phyloP scores from a whole-genome alignment of 2,113 vertebrate genomes.

The Isichthys henryi region DNA sequence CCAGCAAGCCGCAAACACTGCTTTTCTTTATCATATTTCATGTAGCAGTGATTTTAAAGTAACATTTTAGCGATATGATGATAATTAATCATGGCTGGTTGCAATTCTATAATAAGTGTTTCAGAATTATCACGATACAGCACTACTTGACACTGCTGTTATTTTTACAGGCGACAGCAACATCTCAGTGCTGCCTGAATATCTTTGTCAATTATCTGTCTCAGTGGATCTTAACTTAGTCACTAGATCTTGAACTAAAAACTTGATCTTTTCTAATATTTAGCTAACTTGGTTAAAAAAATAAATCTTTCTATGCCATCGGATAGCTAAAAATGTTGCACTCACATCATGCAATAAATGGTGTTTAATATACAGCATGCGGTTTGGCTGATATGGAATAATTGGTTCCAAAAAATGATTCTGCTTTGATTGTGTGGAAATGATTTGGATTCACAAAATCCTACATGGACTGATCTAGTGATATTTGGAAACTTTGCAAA shows the following conservation, averaged over 20 bases:
- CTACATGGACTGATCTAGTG: background rate
- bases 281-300: background rate
- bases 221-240: background rate
- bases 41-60: background rate
- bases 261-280: background rate
- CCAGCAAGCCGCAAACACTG: background rate
- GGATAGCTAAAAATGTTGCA: background rate
- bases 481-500: background rate
- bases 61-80: background rate
- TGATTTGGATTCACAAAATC: background rate
- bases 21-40: background rate
- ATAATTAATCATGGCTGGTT: background rate
- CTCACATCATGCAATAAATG: background rate
- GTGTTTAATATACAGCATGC: background rate
- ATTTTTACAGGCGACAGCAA: background rate
- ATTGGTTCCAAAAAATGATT: background rate
- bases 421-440: background rate
- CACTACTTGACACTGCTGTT: background rate
- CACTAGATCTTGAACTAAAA: background rate
- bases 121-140: background rate
- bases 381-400: background rate
- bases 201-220: background rate
- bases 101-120: background rate
- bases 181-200: background rate
- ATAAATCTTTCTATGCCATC: background rate